These are phyloP conservation scores for Sebastolobus alascanus DNA, from an alignment of 2,797 vertebrate genomes.

Conservation along the genomic window DNA sequence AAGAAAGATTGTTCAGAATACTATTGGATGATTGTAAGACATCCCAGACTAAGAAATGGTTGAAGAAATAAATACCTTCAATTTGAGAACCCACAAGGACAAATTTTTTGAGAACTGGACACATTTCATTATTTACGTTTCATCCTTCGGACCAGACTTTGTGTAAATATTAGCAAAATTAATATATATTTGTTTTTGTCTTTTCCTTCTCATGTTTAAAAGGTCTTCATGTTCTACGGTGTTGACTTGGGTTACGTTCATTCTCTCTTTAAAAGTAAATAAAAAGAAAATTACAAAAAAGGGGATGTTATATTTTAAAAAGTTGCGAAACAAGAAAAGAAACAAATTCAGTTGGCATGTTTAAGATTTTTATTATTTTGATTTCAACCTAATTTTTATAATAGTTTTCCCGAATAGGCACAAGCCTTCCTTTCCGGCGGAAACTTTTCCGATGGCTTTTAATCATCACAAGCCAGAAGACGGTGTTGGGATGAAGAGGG, in stretches of 20 bases:
- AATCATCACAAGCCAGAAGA: conserved; percentile 83
- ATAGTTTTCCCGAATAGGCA: conserved; percentile 46
- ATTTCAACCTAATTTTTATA: conserved; percentile 47
- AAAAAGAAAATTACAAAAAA: neutral
- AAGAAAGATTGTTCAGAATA: too few species aligned
- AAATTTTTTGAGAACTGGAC: too few species aligned
- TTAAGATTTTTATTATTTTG: conserved; percentile 71
- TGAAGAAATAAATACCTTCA: too few species aligned
- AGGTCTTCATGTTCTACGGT: too few species aligned
- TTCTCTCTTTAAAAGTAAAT: neutral
- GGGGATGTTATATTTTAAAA: neutral
- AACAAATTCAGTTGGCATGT: conserved; percentile 30
- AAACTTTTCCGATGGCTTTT: conserved; percentile 87
- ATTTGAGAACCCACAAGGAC: too few species aligned
- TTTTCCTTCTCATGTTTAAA: too few species aligned
- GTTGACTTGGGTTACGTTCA: too few species aligned
- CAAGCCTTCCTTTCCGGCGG: conserved; percentile 82
- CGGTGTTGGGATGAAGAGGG: conserved; percentile 28
- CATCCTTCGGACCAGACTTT: neutral
- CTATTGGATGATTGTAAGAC: neutral
- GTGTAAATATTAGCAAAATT: neutral
- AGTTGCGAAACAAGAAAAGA: conserved; percentile 4
- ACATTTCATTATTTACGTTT: too few species aligned
- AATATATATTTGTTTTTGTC: neutral
- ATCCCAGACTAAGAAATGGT: neutral